These are phyloP conservation scores for Myioborus melanocephalus DNA, from an alignment of 2,797 vertebrate genomes.

Conservation along the genomic window DNA sequence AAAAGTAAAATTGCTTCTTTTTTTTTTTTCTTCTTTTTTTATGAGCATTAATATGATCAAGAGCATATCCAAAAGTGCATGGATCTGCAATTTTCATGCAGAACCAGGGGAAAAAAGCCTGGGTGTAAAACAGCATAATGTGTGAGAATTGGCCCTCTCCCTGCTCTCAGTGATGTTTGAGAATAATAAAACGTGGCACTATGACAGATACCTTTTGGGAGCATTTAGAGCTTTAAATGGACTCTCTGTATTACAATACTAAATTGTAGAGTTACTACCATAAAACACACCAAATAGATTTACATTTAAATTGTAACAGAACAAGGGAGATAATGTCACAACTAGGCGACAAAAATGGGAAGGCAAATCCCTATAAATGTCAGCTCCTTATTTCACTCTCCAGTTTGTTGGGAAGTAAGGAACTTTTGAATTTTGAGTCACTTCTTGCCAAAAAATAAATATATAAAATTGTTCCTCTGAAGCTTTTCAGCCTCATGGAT, in stretches of 20 bases:
- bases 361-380: neutral
- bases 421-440: neutral
- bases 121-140: neutral
- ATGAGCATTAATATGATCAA: neutral
- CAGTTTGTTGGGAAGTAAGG: neutral
- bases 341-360: neutral
- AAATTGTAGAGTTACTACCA: slow-evolving; percentile 30
- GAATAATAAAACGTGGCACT: neutral
- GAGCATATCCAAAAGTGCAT: neutral
- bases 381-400: neutral
- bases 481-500: neutral
- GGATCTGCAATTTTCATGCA: neutral
- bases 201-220: slow-evolving; percentile 48
- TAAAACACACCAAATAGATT: slow-evolving; percentile 44
- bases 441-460: neutral
- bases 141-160: neutral
- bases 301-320: slow-evolving; percentile 35
- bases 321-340: neutral
- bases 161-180: neutral
- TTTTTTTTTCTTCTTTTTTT: neutral
- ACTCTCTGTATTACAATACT: slow-evolving; percentile 24
- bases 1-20: neutral
- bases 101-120: neutral
- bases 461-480: neutral
- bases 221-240: slow-evolving; percentile 54